Evolutionary conservation across 2,888 invertebrate genomes (phyloP), one percentile per base, ranked within the genome.

Genomic region (Synanthedon tipuliformis): DNA sequence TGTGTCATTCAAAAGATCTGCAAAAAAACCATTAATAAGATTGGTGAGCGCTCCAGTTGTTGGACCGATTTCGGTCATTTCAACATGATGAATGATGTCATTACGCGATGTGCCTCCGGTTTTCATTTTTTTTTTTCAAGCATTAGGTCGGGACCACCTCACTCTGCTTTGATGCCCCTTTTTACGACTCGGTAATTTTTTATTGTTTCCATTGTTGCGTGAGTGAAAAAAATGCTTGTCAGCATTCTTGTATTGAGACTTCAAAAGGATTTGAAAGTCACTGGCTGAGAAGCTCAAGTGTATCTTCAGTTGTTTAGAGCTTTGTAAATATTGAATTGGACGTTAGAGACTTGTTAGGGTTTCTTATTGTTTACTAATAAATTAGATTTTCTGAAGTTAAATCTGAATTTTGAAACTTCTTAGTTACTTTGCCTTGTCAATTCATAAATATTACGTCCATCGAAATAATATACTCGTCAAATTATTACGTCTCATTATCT

Each of bases 141-240:
- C 65, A 62, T 64, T 73, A 66, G 62, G 52, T 61, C 60, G 59
- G 62, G 70, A 63, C 71, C 69, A 69, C 71, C 71, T 69, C 65
- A 62, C 62, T 60, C 58, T 57, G 61, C 68, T 68, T 69, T 69
- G 70, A 73, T 69, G 69, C 66, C 55, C 63, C 59, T 71, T 71
- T 75, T 76, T 75, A 71, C 71, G 71, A 73, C 65, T 68, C 65
- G 63, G 66, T 69, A 66, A 70, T 75, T 73, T 74, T 72, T 72
- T 73, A 67, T 72, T 66, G 63, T 65, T 60, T 61, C 57, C 61
- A 64, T 69, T 65, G 69, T 65, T 63, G 10, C 10, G 61, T 61
- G 63, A 16, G 49, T 45, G 34, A 34, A 34, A 34, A 68, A 69
- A 63, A 55, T 63, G 65, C 59, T 57, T 65, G 67, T 69, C 68